These are phyloP conservation scores for Hoplodrina ambigua DNA, from an alignment of 2,888 invertebrate species.

Conservation along the genomic window DNA sequence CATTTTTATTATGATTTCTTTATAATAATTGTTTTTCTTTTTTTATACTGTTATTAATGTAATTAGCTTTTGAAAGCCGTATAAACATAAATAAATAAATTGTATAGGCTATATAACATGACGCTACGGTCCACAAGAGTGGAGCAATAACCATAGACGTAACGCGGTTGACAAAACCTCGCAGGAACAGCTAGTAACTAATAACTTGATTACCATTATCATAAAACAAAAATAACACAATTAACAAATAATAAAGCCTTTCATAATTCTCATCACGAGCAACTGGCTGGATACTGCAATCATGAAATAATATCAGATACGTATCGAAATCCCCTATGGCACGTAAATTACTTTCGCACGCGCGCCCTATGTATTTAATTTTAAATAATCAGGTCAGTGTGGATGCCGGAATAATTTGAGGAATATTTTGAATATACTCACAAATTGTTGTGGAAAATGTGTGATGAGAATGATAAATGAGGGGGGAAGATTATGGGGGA, in stretches of 20 bases:
- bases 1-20: too few relatives aligned
- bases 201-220: background rate
- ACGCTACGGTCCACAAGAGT: too few relatives aligned
- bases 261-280: constrained; percentile 24
- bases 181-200: too few relatives aligned
- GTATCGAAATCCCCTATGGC: constrained; percentile 57
- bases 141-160: too few relatives aligned
- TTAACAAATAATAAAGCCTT: constrained; percentile 46
- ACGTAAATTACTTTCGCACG: constrained; percentile 59
- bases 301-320: constrained; percentile 57
- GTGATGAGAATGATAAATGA: constrained; percentile 46
- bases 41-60: too few relatives aligned
- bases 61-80: too few relatives aligned
- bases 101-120: too few relatives aligned
- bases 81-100: too few relatives aligned
- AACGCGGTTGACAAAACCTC: too few relatives aligned
- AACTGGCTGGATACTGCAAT: constrained; percentile 32
- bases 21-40: too few relatives aligned
- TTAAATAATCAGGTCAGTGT: constrained; percentile 53
- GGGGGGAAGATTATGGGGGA: background rate
- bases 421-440: constrained; percentile 17
- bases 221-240: constrained; percentile 33
- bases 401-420: constrained; percentile 31
- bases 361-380: constrained; percentile 52
- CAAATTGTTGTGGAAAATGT: constrained; percentile 31